Evolutionary conservation across 2,797 vertebrate genomes (phyloP).

Genomic region (Sandelia bainsii): DNA sequence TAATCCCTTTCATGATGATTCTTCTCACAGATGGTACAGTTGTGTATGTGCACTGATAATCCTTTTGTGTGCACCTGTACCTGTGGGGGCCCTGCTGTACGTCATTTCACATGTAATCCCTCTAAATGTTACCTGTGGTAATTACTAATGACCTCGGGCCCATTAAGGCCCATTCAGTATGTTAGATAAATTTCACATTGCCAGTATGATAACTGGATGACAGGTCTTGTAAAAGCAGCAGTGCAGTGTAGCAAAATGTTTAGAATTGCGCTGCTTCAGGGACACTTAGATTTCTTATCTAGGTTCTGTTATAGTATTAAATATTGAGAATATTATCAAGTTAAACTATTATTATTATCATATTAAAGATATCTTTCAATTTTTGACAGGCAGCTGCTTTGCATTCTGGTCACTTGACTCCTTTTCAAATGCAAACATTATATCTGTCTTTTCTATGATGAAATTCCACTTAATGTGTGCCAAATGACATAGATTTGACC

Average conservation of each 20-base stretch:
- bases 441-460: background rate
- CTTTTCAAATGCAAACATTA: background rate
- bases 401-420: background rate
- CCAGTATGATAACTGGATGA: constrained; percentile 22
- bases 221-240: constrained; percentile 21
- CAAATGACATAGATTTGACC: background rate
- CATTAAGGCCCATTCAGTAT: constrained; percentile 52
- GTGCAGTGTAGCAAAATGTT: background rate
- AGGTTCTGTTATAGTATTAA: background rate
- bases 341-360: background rate
- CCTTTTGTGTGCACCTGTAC: constrained; percentile 54
- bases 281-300: background rate
- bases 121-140: constrained; percentile 69
- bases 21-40: constrained; percentile 54
- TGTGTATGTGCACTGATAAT: constrained; percentile 55
- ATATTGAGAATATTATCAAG: background rate
- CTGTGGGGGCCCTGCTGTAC: constrained; percentile 43
- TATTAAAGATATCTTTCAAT: no score
- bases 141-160: constrained; percentile 64
- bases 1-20: constrained; percentile 65
- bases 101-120: constrained; percentile 70
- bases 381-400: background rate
- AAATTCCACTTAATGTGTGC: background rate
- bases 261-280: background rate
- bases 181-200: constrained; percentile 26